Conservation (phyloP, 2,797 vertebrate genomes). For the Euphonia xanthogaster region DNA sequence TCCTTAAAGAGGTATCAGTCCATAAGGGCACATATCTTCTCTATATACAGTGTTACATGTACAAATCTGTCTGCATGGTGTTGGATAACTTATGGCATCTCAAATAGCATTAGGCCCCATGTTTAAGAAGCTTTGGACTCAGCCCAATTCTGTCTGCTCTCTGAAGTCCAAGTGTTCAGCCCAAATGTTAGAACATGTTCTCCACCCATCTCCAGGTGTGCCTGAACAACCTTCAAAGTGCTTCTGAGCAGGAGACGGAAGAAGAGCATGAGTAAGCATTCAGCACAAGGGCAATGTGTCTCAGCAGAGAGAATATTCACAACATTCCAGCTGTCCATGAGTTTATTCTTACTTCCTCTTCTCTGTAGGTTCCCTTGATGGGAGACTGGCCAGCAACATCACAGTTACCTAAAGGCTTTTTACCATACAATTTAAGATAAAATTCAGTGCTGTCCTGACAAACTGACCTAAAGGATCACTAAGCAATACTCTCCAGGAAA, state of each 20-base stretch:
- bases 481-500: not conserved
- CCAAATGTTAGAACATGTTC: not conserved
- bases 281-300: not conserved
- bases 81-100: not conserved
- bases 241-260: not conserved
- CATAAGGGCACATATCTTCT: not conserved
- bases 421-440: not conserved
- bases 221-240: not conserved
- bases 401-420: not conserved
- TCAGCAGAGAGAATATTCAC: not conserved
- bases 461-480: not conserved
- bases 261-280: not conserved
- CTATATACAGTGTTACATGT: not conserved
- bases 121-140: not conserved
- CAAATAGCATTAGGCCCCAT: not conserved
- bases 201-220: not conserved
- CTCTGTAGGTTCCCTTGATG: not conserved
- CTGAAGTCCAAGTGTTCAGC: not conserved
- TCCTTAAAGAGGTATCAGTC: not conserved
- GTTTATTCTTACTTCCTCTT: not conserved
- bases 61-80: not conserved
- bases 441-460: not conserved
- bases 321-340: not conserved
- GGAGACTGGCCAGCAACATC: not conserved
- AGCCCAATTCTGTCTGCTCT: not conserved